Evolutionary conservation across 2,888 invertebrate species (phyloP).

Genomic region (Dynastes grantii): DNA sequence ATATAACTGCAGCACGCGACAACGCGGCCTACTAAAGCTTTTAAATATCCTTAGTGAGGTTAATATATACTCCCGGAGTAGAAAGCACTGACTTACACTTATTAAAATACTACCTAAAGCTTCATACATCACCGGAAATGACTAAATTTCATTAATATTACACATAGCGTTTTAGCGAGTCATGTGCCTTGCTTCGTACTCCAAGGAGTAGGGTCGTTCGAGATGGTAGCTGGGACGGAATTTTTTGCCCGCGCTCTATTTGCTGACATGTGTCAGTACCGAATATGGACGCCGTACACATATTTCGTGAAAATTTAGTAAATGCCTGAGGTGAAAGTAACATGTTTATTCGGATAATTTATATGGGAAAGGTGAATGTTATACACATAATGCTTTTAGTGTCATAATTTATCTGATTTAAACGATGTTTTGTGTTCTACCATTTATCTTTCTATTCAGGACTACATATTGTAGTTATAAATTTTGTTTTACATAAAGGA

Average conservation of each 20-base stretch:
- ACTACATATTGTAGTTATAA: not conserved
- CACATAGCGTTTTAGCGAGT: conserved; percentile 17
- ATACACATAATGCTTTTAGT: conserved; percentile 17
- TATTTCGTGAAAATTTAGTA: conserved; percentile 19
- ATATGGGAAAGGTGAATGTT: conserved; percentile 4
- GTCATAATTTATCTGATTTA: conserved; percentile 25
- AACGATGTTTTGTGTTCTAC: conserved; percentile 20
- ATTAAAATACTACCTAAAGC: conserved; percentile 42
- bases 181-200: conserved; percentile 10
- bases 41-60: conserved; percentile 60
- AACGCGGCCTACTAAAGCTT: conserved; percentile 57
- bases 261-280: conserved; percentile 2
- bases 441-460: not conserved
- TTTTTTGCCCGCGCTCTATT: conserved; percentile 9
- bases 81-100: conserved; percentile 44
- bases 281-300: conserved; percentile 12
- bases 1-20: conserved; percentile 66
- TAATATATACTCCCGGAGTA: conserved; percentile 52
- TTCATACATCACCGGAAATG: conserved; percentile 37
- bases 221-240: not conserved
- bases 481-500: not conserved
- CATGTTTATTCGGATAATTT: conserved; percentile 28
- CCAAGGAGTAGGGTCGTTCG: not conserved
- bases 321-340: conserved; percentile 32
- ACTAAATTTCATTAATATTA: conserved; percentile 44